phyloP scores from a whole-genome alignment of 2,797 vertebrate genomes.

The Acomys russatus region DNA sequence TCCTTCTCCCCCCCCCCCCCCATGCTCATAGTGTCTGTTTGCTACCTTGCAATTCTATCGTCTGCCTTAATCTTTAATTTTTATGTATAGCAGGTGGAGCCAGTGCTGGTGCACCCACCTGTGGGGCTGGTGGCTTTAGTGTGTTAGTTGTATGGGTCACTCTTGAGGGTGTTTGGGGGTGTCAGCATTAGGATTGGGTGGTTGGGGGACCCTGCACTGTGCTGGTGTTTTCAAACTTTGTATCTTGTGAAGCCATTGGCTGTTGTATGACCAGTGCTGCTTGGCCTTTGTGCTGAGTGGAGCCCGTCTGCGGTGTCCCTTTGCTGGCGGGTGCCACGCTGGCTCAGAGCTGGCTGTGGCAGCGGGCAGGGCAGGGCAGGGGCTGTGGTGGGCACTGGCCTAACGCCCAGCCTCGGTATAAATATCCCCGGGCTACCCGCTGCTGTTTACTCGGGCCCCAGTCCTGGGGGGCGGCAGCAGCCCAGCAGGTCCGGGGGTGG shows the following conservation, averaged over 20 bases:
- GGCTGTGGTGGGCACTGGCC: constrained; percentile 85
- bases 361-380: constrained; percentile 78
- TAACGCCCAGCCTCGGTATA: constrained; percentile 76
- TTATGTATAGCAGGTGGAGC: neutral
- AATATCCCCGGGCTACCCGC: constrained; percentile 79
- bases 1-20: too few species aligned
- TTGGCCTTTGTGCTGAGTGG: constrained; percentile 44
- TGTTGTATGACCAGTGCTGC: neutral
- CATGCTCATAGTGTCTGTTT: too few species aligned
- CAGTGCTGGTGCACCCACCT: neutral
- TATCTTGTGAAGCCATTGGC: neutral
- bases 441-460: constrained; percentile 78
- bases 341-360: constrained; percentile 80
- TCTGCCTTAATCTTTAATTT: too few species aligned
- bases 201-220: neutral
- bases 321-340: constrained; percentile 82
- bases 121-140: neutral
- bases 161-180: neutral
- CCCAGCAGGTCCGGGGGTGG: constrained; percentile 58
- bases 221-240: neutral
- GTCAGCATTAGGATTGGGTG: neutral
- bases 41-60: too few species aligned
- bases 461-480: constrained; percentile 70
- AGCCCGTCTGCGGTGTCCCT: constrained; percentile 65
- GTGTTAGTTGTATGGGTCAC: neutral